These are phyloP conservation scores for Mellivora capensis DNA, from an alignment of 2,113 vertebrate genomes.

Conservation along the genomic window DNA sequence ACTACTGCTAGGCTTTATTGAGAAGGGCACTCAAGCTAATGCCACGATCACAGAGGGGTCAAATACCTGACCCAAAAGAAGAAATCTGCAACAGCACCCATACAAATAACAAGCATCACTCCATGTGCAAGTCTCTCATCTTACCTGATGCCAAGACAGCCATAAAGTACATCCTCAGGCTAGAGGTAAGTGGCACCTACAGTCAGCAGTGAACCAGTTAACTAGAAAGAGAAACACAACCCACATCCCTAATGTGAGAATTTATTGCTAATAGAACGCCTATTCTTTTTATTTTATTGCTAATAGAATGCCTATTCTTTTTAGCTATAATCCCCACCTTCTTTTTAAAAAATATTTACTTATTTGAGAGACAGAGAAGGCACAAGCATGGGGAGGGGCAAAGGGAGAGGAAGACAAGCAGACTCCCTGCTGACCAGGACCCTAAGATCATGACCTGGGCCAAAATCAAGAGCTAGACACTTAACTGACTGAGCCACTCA, in stretches of 20 bases:
- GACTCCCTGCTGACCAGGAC: neutral
- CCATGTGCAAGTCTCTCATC: neutral
- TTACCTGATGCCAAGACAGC: neutral
- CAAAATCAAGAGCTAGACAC: neutral
- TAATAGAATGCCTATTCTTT: conserved; percentile 32
- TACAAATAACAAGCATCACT: neutral
- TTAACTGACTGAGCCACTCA: neutral
- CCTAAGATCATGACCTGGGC: neutral
- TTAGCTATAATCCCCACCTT: conserved; percentile 18
- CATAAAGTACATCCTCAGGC: neutral
- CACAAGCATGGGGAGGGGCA: neutral
- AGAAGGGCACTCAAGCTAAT: neutral
- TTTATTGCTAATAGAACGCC: conserved; percentile 19
- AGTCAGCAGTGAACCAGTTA: conserved; percentile 12
- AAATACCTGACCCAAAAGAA: neutral
- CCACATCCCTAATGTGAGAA: neutral
- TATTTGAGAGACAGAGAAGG: neutral
- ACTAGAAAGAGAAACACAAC: neutral
- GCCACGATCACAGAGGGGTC: neutral
- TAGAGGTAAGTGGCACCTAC: neutral
- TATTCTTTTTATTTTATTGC: conserved; percentile 29
- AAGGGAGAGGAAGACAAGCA: neutral
- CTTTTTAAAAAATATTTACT: neutral
- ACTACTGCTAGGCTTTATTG: neutral
- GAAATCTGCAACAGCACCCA: neutral